Conservation (phyloP, 2,888 invertebrate genomes). For the Anagyrus pseudococci region DNA sequence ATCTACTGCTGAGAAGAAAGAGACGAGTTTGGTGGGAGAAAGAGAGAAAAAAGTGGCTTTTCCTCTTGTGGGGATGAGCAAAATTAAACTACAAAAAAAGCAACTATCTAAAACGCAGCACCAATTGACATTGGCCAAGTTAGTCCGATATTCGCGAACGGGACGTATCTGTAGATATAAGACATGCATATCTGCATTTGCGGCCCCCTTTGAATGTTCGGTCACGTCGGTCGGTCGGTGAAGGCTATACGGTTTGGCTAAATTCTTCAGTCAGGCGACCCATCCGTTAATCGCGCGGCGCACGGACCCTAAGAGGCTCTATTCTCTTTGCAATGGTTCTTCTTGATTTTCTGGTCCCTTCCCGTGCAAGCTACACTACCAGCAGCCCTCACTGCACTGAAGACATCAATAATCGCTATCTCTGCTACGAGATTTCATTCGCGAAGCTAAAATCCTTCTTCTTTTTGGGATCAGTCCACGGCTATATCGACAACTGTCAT, state of each 20-base stretch:
- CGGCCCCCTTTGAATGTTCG: too few species aligned
- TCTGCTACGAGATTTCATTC: constrained; percentile 29
- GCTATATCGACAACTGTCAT: constrained; percentile 27
- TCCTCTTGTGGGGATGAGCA: constrained; percentile 12
- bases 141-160: constrained; percentile 34
- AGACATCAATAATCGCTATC: constrained; percentile 5
- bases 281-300: background rate
- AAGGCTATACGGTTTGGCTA: constrained; percentile 24
- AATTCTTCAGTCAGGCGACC: constrained; percentile 23
- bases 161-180: constrained; percentile 7
- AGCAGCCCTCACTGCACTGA: background rate
- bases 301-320: constrained; percentile 18
- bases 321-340: constrained; percentile 1
- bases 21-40: constrained; percentile 32
- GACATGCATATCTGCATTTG: constrained; percentile 17
- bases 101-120: background rate
- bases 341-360: constrained; percentile 5
- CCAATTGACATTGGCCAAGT: constrained; percentile 17
- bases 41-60: constrained; percentile 14
- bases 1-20: constrained; percentile 16
- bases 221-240: constrained; percentile 32
- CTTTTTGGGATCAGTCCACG: constrained; percentile 12
- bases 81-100: constrained; percentile 22
- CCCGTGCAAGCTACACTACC: too few species aligned
- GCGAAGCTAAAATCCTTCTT: constrained; percentile 16